Evolutionary conservation across 2,113 vertebrate genomes (phyloP), one percentile per base, ranked within the genome.

Genomic region (Halcyon senegalensis): DNA sequence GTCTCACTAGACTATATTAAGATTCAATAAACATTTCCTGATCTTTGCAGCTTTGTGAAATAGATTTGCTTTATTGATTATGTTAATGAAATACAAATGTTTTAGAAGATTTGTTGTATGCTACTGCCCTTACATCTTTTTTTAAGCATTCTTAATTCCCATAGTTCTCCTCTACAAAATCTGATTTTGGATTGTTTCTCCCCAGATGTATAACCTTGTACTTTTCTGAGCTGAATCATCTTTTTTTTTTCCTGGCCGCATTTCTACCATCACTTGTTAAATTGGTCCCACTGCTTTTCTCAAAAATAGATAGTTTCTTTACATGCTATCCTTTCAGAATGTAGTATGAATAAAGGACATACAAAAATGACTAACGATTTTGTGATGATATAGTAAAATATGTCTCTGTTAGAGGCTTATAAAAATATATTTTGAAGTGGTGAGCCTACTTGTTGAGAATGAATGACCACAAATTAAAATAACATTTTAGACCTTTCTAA

Each of bases 201-300:
- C 72, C 37, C 27, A 70, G 37, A 84, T 50, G 1, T 80, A 70
- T 66, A 93, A 85, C 15, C 37, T 69, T 6, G 1, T 73, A 48
- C 25, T 90, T 93, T 93, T 83, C 33, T 1, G 10, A 46, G 53
- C 33, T 84, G 84, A 94, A 39, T 87, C 4, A 60, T 77, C 27
- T n/a, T n/a, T 69, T 43, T 73, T 56, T 76, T 46, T 28, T 14
- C 3, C 35, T 69, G n/a, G 33, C 25, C 0, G 0, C 46, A 83
- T 72, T 93, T 94, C 41, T 91, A 48, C 28, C 16, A 62, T 70
- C 25, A 39, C 31, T 92, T 88, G 8, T 80, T 94, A 95, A 95
- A 96, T 88, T 95, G 63, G 68, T 93, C 93, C 82, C 82, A 88
- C 18, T 3, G 67, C 67, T 94, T 92, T 83, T 77, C 25, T 94